Evolutionary conservation across 2,113 vertebrate genomes (phyloP).

Genomic region (Picathartes gymnocephalus): DNA sequence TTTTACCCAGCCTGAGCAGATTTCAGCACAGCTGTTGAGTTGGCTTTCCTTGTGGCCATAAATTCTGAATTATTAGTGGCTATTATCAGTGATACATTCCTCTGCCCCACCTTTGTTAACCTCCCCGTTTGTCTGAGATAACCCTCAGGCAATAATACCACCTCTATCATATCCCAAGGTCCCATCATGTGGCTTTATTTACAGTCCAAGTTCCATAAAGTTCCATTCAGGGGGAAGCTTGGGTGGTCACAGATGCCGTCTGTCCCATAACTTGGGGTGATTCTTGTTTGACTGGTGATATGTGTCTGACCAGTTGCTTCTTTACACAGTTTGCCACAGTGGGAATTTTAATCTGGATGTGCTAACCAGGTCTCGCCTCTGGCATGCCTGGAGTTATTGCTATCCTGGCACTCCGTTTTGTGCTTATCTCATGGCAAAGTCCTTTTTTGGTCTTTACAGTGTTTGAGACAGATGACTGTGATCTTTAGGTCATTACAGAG

Average conservation of each 20-base stretch:
- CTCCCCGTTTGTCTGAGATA: background rate
- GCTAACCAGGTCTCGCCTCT: background rate
- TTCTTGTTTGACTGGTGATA: background rate
- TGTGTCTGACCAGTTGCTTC: background rate
- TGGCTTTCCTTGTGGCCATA: background rate
- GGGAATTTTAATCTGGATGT: background rate
- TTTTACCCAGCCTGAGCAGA: background rate
- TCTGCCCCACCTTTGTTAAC: background rate
- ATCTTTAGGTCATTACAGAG: background rate
- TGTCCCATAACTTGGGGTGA: background rate
- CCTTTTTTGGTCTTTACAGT: background rate
- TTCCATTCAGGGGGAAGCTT: too few relatives aligned
- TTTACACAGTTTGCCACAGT: accelerated
- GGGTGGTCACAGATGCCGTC: background rate
- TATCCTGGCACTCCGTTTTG: background rate
- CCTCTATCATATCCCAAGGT: background rate
- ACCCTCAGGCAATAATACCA: background rate
- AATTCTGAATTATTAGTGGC: background rate
- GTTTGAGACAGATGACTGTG: background rate
- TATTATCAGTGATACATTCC: background rate
- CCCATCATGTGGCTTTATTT: background rate
- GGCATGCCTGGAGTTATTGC: background rate
- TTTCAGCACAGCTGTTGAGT: background rate
- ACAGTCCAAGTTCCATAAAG: background rate
- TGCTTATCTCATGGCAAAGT: background rate